Evolutionary conservation across 2,888 invertebrate genomes (phyloP).

Genomic region (Drosophila paramelanica): DNA sequence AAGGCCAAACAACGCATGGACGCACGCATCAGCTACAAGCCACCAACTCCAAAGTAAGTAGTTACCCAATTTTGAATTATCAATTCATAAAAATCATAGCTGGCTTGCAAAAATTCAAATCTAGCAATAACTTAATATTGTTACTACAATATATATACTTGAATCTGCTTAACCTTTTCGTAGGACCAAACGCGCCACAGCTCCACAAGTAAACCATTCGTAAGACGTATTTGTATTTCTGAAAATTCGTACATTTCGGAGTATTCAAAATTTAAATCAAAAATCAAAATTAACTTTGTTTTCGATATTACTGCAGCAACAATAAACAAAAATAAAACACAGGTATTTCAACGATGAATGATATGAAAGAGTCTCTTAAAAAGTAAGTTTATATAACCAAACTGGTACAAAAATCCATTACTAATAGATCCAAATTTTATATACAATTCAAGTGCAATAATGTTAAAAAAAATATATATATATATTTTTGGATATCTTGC

Average conservation of each 20-base stretch:
- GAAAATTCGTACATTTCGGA: not conserved
- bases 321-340: not conserved
- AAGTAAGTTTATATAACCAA: not conserved
- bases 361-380: not conserved
- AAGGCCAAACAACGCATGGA: slow-evolving; percentile 2
- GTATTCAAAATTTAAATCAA: not conserved
- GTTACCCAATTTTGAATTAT: too few species aligned
- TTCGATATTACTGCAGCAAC: not conserved
- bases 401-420: not conserved
- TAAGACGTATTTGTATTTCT: not conserved
- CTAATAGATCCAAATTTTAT: too few species aligned
- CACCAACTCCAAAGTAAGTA: not conserved
- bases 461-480: not conserved
- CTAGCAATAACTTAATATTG: too few species aligned
- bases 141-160: too few species aligned
- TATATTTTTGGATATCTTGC: not conserved
- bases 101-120: too few species aligned
- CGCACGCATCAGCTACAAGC: slow-evolving; percentile 2
- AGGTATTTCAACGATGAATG: not conserved
- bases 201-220: not conserved
- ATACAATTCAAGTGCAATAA: too few species aligned
- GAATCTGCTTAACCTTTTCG: too few species aligned
- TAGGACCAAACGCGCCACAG: not conserved
- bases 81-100: too few species aligned
- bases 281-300: not conserved